phyloP scores from a whole-genome alignment of 2,797 vertebrate genomes.

The Hafferia zeledoni region DNA sequence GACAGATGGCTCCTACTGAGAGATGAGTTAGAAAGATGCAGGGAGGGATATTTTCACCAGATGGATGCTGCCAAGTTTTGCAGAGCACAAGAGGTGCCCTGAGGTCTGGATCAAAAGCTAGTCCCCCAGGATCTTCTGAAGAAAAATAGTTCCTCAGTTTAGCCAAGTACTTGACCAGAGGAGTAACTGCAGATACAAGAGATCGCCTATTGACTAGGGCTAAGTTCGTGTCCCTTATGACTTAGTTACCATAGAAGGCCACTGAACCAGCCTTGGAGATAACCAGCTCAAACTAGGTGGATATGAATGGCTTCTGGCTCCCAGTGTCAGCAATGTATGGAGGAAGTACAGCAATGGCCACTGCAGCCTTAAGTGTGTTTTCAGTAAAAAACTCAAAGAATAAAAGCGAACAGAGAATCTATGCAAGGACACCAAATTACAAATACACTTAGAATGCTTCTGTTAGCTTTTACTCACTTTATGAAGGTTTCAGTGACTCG shows the following conservation, averaged over 20 bases:
- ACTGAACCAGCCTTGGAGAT: neutral
- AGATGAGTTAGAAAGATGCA: slow-evolving; percentile 43
- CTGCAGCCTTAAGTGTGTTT: fast-evolving
- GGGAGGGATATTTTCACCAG: slow-evolving; percentile 29
- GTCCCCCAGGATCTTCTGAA: neutral
- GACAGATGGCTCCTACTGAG: slow-evolving; percentile 49
- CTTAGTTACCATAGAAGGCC: neutral
- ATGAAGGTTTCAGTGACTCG: neutral
- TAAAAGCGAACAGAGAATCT: neutral
- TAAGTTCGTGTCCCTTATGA: neutral
- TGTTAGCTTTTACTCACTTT: neutral
- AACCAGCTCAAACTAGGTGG: neutral
- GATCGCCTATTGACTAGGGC: neutral
- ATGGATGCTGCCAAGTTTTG: slow-evolving; percentile 22
- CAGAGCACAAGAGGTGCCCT: slow-evolving; percentile 16
- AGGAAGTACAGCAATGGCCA: neutral
- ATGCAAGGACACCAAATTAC: neutral
- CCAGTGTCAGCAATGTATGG: neutral
- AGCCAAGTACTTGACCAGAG: neutral
- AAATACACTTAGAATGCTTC: neutral
- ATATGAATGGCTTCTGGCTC: neutral
- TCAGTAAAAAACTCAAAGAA: neutral
- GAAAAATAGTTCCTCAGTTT: neutral
- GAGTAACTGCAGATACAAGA: neutral
- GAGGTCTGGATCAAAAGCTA: slow-evolving; percentile 22